phyloP scores from a whole-genome alignment of 2,888 invertebrate genomes.

The Priocnemis perturbator region DNA sequence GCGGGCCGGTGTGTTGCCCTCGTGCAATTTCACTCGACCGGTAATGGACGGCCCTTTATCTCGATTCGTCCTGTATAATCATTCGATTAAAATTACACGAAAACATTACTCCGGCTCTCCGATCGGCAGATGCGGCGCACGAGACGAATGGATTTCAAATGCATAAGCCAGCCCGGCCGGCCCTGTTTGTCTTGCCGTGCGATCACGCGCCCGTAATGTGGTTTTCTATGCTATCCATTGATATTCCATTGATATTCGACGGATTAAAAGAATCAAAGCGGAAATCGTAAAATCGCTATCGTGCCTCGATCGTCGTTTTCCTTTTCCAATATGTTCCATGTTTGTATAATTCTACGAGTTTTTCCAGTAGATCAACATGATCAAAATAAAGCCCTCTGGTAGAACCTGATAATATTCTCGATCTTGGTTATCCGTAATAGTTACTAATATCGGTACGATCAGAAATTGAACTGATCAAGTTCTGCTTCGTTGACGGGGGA shows the following conservation, averaged over 20 bases:
- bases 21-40: conserved; percentile 44
- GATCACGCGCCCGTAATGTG: conserved; percentile 16
- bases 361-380: too few species aligned
- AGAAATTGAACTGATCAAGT: too few species aligned
- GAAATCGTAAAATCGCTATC: too few species aligned
- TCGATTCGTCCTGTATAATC: conserved; percentile 44
- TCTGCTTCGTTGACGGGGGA: too few species aligned
- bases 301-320: too few species aligned
- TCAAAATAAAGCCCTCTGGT: too few species aligned
- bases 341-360: too few species aligned
- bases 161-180: conserved; percentile 21
- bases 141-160: conserved; percentile 46
- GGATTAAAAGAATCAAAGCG: too few species aligned
- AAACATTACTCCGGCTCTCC: conserved; percentile 27
- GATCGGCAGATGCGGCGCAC: conserved; percentile 46
- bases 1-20: conserved; percentile 8
- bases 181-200: conserved; percentile 44
- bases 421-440: too few species aligned
- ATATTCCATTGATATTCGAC: background rate
- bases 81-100: conserved; percentile 57
- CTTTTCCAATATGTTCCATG: too few species aligned
- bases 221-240: background rate
- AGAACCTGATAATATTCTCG: too few species aligned
- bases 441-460: too few species aligned
- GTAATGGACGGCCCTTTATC: conserved; percentile 40